Evolutionary conservation across 1,140 invertebrate genomes (phyloP), one percentile per base, ranked within the genome.

Genomic region (Plectrocnemia conspersa): DNA sequence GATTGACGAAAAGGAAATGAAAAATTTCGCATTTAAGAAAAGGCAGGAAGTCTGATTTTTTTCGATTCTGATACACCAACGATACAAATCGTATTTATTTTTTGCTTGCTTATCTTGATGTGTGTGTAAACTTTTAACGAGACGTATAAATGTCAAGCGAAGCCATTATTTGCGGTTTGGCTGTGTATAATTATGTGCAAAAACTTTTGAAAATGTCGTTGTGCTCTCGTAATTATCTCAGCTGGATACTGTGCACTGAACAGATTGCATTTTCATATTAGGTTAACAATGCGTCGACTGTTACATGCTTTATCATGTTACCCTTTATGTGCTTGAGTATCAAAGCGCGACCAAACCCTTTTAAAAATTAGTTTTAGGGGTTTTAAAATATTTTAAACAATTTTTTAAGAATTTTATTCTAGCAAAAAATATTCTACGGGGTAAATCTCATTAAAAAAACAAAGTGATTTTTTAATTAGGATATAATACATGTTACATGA

Each of bases 1-100:
- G 38, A 44, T 33, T 55, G 47, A 49, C 36, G 36, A 52, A 54
- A 29, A 13, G 58, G 58, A 59, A 59, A 59, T 59, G 48, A 35
- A 47, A 41, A 59, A 59, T 55, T 55, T 55, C 32, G 49, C 46
- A 29, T 49, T 54, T 48, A 42, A 27, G 46, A 36, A 23, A 38
- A 38, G 33, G 42, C 58, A 47, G 58, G 58, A 59, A 50, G 44
- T 15, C 21, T 50, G 13, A 22, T 50, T 36, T 16, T 50, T 33
- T 7, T 22, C 21, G 47, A 19, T 38, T 38, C 29, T 35, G 47
- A 50, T 50, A 50, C 47, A 50, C 40, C 47, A 50, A 24, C 27
- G 47, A 50, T 50, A 38, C 47, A 50, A 50, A 50, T 50, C 33
- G 6, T 23, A 38, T 50, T 50, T 50, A 25, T 50, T 35, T 46